Base-by-base conservation (phyloP, 2,113 vertebrate species). In the Procavia capensis region DNA sequence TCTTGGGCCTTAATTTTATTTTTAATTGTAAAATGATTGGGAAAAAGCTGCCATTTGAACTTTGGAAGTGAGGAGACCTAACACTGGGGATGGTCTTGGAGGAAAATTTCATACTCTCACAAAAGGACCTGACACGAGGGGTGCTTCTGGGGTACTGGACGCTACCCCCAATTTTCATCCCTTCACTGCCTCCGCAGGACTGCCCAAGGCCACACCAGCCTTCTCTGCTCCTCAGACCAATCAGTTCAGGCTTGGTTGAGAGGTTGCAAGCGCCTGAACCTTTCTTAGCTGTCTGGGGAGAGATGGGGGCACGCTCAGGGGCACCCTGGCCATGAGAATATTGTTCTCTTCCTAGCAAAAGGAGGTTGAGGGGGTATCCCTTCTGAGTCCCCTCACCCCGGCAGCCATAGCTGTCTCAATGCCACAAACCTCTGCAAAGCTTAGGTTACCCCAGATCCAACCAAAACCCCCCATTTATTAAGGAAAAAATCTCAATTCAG, bases 401-500 rank as follows among this genome's bases (percentile, higher is more conserved):
- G 8, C 74, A 43, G 57, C 43, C 16, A 39, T 66, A 83, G 64
- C 41, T 86, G 34, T 68, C 80, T 80, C 54, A 79, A 72, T 45
- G 83, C 61, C 88, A 90, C 61, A 93, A 74, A 90, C 66, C 94
- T 86, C 80, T 86, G 68, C 41, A 83, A 83, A 95, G 87, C 90
- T 72, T 70, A 41, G 27, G 72, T 72, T 70, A 6, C 47, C 50
- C 66, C 70, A 66, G 63, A 78, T 72, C n/a, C 76, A 94, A 84
- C 16, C 81, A 72, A 76, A 89, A 85, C 74, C 88, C 9, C 74
- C 83, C 50, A 92, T 80, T 96, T 97, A 96, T 97, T 95, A 96
- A 96, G 94, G 66, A 90, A 93, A 95, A 88, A 74, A 86, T 93
- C 95, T 94, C 88, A 96, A 97, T 91, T 89, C 39, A 1, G 66